Evolutionary conservation across 2,888 invertebrate species (phyloP).

Genomic region (Cactoblastis cactorum): DNA sequence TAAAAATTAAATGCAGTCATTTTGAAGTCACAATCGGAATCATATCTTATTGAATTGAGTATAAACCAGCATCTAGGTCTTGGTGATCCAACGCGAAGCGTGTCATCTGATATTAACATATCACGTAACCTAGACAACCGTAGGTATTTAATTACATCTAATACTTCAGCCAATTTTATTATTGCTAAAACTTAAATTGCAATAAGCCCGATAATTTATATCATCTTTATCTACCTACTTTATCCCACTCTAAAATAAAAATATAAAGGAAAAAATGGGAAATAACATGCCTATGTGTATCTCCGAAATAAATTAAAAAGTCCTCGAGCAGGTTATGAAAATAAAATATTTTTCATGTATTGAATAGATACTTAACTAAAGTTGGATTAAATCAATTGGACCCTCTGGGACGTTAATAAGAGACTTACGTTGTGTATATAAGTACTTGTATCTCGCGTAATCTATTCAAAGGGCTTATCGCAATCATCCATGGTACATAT

Average conservation of each 20-base stretch:
- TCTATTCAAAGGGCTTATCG: conserved; percentile 11
- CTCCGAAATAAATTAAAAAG: no score
- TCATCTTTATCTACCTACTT: no score
- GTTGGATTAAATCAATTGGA: conserved; percentile 9
- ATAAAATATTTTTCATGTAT: conserved; percentile 7
- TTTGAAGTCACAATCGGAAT: background rate
- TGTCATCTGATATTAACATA: background rate
- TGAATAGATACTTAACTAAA: conserved; percentile 8
- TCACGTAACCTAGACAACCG: no score
- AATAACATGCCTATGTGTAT: no score
- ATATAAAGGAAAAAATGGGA: no score
- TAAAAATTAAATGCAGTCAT: no score
- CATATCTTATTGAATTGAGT: background rate
- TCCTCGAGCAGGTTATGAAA: background rate
- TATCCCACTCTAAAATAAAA: no score
- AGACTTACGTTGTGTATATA: background rate
- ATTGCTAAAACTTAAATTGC: no score
- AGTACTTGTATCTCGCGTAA: background rate
- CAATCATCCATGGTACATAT: conserved; percentile 3
- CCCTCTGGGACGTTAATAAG: background rate
- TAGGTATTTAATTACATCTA: no score
- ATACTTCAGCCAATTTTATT: no score
- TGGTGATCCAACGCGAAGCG: background rate
- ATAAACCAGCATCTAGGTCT: background rate
- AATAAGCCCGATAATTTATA: no score